Conservation (phyloP, 2,888 invertebrate genomes). For the Volucella zonaria region DNA sequence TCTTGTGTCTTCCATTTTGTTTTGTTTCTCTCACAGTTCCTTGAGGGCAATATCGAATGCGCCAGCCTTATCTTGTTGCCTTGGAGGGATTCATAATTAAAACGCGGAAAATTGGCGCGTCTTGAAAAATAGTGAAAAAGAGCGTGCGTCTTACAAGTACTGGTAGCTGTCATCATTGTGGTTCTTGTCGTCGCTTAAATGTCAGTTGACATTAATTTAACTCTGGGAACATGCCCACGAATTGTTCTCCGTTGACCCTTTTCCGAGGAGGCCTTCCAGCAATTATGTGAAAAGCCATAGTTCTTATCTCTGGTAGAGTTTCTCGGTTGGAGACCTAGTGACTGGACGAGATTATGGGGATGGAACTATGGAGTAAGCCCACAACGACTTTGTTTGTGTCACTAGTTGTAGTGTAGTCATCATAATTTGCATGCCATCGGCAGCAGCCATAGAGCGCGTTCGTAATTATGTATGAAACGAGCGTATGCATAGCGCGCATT, state of each 20-base stretch:
- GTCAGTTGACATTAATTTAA: conserved; percentile 44
- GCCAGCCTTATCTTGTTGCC: conserved; percentile 14
- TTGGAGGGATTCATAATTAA: conserved; percentile 38
- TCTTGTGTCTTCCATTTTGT: not conserved
- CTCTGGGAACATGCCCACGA: conserved; percentile 2
- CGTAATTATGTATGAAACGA: conserved; percentile 64
- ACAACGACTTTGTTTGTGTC: conserved; percentile 48
- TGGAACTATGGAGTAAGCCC: not conserved
- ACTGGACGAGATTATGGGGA: not conserved
- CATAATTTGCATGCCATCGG: conserved; percentile 62
- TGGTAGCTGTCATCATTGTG: not conserved
- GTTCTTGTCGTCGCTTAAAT: not conserved
- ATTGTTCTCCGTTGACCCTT: conserved; percentile 9
- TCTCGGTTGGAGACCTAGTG: conserved; percentile 14
- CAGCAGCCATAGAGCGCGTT: conserved; percentile 37
- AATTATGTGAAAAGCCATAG: conserved; percentile 30
- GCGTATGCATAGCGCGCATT: conserved; percentile 68
- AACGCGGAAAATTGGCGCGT: conserved; percentile 40
- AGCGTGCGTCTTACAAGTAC: not conserved
- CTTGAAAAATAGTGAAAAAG: conserved; percentile 15
- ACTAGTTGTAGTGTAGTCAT: conserved; percentile 6
- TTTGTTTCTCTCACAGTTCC: conserved; percentile 29
- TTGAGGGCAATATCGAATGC: conserved; percentile 24
- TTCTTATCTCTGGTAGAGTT: conserved; percentile 35
- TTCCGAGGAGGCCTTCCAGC: not conserved